Conservation (phyloP, 2,888 invertebrate genomes). For the Leucozona laternaria region DNA sequence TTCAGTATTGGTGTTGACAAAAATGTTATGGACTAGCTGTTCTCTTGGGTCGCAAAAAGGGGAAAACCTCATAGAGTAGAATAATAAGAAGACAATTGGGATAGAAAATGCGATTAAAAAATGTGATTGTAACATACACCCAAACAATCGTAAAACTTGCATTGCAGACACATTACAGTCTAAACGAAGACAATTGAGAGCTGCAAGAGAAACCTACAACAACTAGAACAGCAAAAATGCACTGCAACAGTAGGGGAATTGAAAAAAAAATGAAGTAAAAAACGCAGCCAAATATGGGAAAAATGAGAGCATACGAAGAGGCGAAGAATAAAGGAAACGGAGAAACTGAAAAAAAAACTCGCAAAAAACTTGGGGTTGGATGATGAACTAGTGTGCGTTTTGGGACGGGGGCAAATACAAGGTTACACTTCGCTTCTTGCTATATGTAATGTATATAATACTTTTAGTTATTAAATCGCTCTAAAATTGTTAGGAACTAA, state of each 20-base stretch:
- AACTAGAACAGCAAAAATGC: conserved; percentile 43
- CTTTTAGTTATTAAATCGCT: conserved; percentile 80
- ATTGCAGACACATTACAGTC: conserved; percentile 11
- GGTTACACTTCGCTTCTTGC: conserved; percentile 78
- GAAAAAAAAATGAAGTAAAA: neutral
- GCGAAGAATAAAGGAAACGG: conserved; percentile 56
- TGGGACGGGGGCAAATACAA: conserved; percentile 79
- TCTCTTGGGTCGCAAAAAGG: conserved; percentile 31
- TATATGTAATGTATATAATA: conserved; percentile 79
- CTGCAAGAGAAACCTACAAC: conserved; percentile 50
- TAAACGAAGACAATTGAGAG: conserved; percentile 47
- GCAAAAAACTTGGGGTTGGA: conserved; percentile 76
- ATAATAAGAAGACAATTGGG: conserved; percentile 51
- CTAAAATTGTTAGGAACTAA: conserved; percentile 80
- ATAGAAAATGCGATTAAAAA: conserved; percentile 57
- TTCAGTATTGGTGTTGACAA: conserved; percentile 34
- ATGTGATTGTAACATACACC: conserved; percentile 41
- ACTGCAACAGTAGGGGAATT: conserved; percentile 62
- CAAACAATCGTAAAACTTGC: conserved; percentile 40
- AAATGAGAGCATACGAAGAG: conserved; percentile 61
- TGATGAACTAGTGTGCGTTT: conserved; percentile 70
- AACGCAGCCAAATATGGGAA: conserved; percentile 49
- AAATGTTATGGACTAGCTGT: neutral
- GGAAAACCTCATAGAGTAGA: conserved; percentile 47
- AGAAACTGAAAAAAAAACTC: conserved; percentile 24